A percentile compares a stretch with the other conserved stretches of the same genome.
Evolutionary conservation across 2,113 vertebrate species (phyloP).

Genomic region (Prochilodus magdalenae): DNA sequence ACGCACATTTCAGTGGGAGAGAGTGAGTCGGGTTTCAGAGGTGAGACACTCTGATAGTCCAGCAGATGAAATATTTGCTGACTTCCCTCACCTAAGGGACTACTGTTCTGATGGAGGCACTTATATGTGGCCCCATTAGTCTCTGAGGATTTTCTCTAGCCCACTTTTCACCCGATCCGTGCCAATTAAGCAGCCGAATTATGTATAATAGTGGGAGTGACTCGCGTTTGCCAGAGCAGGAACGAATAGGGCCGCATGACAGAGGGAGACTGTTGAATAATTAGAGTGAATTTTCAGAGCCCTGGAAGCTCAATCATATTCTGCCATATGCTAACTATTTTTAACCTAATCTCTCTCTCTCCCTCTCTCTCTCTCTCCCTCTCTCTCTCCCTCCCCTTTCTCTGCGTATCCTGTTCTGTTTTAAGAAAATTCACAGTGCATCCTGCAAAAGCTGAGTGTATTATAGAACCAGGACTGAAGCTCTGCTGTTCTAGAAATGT

Average conservation of each 20-base stretch:
- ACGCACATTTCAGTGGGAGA: conserved; percentile 64
- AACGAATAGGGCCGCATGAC: conserved; percentile 85
- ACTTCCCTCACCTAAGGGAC: conserved; percentile 89
- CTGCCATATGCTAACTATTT: conserved; percentile 85
- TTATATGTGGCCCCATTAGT: conserved; percentile 91
- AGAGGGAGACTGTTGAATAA: conserved; percentile 91
- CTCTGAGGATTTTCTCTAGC: conserved; percentile 85
- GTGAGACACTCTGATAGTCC: conserved; percentile 80
- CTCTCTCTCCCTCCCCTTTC: conserved; percentile 48
- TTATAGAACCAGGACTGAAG: neutral
- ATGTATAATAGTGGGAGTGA: conserved; percentile 93
- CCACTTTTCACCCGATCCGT: conserved; percentile 87
- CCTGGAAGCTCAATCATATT: conserved; percentile 84
- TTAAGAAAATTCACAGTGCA: conserved; percentile 53
- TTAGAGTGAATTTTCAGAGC: conserved; percentile 90
- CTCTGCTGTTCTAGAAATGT: neutral
- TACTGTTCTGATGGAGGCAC: conserved; percentile 91
- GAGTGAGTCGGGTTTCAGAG: conserved; percentile 77
- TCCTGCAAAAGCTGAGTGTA: conserved; percentile 32
- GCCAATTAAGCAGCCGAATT: conserved; percentile 97
- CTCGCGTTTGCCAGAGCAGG: conserved; percentile 83
- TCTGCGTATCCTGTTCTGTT: conserved; percentile 60
- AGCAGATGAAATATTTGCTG: conserved; percentile 89
- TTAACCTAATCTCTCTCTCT: conserved; percentile 76
- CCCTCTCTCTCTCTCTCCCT: conserved; percentile 52